These are phyloP conservation scores for Pantherophis guttatus DNA, from an alignment of 2,113 vertebrate species.

Conservation along the genomic window DNA sequence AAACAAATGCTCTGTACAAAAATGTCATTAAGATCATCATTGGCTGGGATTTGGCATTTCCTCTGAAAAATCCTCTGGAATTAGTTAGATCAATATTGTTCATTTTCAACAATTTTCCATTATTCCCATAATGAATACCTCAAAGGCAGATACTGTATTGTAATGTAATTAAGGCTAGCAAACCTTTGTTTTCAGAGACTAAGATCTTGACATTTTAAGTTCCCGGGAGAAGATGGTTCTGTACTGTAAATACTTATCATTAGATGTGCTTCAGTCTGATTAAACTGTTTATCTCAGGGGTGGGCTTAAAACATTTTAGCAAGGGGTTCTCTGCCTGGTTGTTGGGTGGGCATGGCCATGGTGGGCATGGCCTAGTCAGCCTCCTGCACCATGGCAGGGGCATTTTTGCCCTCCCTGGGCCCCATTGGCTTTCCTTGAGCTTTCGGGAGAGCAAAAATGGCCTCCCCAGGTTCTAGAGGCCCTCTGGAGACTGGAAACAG, in stretches of 20 bases:
- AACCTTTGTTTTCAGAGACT: background rate
- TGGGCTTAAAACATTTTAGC: too few species aligned
- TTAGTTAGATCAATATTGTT: slow-evolving; percentile 1
- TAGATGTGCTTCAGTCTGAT: background rate
- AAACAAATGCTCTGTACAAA: background rate
- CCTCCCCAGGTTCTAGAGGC: too few species aligned
- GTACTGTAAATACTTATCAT: background rate
- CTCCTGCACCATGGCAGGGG: too few species aligned
- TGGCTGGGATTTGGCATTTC: background rate
- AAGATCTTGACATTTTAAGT: background rate
- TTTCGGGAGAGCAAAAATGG: too few species aligned
- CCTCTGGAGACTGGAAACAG: too few species aligned
- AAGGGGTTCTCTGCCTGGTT: too few species aligned
- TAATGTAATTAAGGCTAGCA: background rate
- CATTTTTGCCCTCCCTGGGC: too few species aligned
- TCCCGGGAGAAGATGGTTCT: background rate
- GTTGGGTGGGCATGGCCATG: too few species aligned
- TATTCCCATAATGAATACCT: background rate
- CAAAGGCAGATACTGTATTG: background rate
- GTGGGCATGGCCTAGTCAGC: too few species aligned
- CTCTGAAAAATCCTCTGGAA: background rate
- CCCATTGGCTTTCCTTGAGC: too few species aligned
- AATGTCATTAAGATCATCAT: background rate
- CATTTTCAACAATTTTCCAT: background rate
- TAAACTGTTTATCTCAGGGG: background rate